Evolutionary conservation across 2,797 vertebrate genomes (phyloP), one percentile per base, ranked within the genome.

Genomic region (Sebastes hubbsi): DNA sequence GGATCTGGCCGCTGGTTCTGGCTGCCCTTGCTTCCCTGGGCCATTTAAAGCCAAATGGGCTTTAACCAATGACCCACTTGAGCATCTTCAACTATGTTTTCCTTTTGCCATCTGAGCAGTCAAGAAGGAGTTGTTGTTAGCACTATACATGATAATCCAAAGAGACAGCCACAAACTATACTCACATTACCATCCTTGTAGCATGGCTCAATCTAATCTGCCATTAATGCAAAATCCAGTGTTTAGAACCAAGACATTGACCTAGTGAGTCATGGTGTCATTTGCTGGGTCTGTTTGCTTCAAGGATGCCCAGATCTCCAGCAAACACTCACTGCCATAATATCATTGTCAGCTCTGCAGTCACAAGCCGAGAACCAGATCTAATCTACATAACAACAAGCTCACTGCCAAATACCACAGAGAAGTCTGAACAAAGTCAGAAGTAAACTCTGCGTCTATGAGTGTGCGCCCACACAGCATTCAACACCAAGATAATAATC

Each of bases 371-470:
- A 69, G 74, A 87, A 75, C 69, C n/a, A 80, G 81, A 93, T 90
- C 79, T 84, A 75, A 93, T 92, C 91, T 86, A 71, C 70, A 84
- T 58, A 82, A 80, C 81, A 89, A 88, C 82, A 82, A 87, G 55
- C 63, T 83, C 61, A 1, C 70, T 85, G 88, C 89, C 87, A 94
- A 93, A 93, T 77, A 87, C 88, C 89, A 88, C 74, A 88, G 76
- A 77, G 59, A 80, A 61, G 73, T 78, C 83, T 80, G 77, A 66
- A 87, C 78, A 60, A 77, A 87, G 65, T 82, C 73, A 77, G 63
- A 89, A 63, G 75, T 65, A 83, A 90, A 86, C 78, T 72, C 16
- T 69, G 59, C 14, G 61, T 75, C 29, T 79, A 66, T 3, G 6
- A 66, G 62, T 65, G 72, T 68, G 77, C 18, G 4, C 70, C 38